These are phyloP conservation scores for Silurus asotus DNA, from an alignment of 2,113 vertebrate genomes.

Conservation along the genomic window DNA sequence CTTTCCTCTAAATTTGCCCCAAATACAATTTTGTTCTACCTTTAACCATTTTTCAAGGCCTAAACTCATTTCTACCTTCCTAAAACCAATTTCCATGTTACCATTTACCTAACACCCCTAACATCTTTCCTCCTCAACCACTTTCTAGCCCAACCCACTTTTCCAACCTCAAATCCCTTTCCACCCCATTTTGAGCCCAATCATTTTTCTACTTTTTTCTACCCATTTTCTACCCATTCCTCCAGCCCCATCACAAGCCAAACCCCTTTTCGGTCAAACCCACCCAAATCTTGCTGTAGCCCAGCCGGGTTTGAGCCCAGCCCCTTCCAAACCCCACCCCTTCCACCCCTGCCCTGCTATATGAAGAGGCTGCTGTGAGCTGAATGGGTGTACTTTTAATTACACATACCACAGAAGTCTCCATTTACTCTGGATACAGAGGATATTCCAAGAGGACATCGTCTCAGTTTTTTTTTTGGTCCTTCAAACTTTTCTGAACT, in stretches of 20 bases:
- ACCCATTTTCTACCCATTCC: conserved; percentile 27
- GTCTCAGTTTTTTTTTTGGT: background rate
- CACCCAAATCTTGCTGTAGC: background rate
- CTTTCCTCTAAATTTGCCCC: background rate
- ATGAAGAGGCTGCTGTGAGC: conserved; percentile 37
- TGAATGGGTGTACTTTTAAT: conserved; percentile 35
- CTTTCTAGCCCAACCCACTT: conserved; percentile 36
- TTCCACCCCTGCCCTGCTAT: conserved; percentile 46
- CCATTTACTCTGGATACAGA: conserved; percentile 15
- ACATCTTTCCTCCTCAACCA: background rate
- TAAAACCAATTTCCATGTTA: background rate
- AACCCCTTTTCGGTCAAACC: background rate
- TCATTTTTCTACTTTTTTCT: conserved; percentile 12
- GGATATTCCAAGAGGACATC: conserved; percentile 28
- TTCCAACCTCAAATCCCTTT: conserved; percentile 46
- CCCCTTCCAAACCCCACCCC: conserved; percentile 5
- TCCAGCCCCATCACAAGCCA: conserved; percentile 46
- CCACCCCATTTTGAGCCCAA: conserved; percentile 32
- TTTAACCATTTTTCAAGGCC: background rate
- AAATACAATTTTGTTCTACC: background rate
- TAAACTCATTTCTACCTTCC: background rate
- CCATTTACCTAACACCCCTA: background rate
- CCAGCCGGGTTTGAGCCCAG: conserved; percentile 25
- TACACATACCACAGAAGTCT: conserved; percentile 17
- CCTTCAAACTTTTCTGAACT: background rate